These are phyloP conservation scores for Malurus splendens DNA, from an alignment of 2,797 vertebrate species.

Conservation along the genomic window DNA sequence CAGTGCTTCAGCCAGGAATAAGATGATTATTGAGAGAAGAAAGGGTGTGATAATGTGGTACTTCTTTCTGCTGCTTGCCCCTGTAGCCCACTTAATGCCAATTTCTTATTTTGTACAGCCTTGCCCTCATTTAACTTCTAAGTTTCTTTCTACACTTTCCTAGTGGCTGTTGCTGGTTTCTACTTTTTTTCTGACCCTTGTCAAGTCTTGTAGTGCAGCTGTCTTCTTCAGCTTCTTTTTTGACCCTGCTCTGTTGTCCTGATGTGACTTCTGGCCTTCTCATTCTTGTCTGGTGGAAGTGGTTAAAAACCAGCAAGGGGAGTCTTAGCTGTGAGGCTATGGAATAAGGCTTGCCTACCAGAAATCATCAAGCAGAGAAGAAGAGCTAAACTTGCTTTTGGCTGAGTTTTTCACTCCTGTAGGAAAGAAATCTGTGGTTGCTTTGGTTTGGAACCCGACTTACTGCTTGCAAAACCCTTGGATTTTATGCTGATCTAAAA, in stretches of 20 bases:
- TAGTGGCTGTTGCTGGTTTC: not conserved
- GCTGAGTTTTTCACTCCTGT: conserved; percentile 36
- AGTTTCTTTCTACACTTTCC: not conserved
- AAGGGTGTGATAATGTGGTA: not conserved
- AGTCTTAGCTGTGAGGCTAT: conserved; percentile 31
- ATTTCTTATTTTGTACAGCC: not conserved
- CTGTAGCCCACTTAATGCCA: not conserved
- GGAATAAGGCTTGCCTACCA: conserved; percentile 45
- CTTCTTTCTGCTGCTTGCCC: not conserved
- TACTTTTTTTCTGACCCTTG: not conserved
- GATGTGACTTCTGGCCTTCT: conserved; percentile 50
- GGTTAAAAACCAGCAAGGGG: conserved; percentile 49
- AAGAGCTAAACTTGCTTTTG: conserved; percentile 57
- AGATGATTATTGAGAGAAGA: not conserved
- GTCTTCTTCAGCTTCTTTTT: not conserved
- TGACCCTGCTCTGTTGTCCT: conserved; percentile 43
- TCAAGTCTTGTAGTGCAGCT: not conserved
- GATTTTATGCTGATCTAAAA: conserved; percentile 58
- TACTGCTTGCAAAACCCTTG: conserved; percentile 28
- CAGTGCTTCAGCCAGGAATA: not conserved
- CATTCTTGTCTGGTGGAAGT: conserved; percentile 39
- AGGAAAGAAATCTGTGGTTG: conserved; percentile 60
- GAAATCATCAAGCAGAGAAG: conserved; percentile 42
- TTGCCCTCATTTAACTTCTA: not conserved
- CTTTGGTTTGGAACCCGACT: conserved; percentile 50